Base-by-base conservation (phyloP, 1,140 invertebrate genomes). In the Mya arenaria region DNA sequence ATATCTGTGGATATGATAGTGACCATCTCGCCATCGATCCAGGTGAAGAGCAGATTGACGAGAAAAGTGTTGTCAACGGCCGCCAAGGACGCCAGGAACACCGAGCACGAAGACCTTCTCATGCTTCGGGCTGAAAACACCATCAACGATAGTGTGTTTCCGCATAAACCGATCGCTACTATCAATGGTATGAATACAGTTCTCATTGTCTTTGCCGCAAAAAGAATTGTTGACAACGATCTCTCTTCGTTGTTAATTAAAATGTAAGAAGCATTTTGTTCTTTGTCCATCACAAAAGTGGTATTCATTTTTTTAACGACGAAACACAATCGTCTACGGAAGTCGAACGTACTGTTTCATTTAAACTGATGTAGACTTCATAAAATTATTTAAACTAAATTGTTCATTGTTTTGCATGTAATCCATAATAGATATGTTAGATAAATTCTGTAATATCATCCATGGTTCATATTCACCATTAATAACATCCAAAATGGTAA, bases 41-140 rank as follows among this genome's bases (percentile, higher is more conserved):
- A 78, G 0, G 60, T 78, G 13, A 78, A 55, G 0, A 78, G 25
- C 4, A 78, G 30, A 37, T 48, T 36, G 4, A 78, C 4, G 17
- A 78, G 39, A 23, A 78, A 78, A 3, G 41, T 19, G 28, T 48
- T 65, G 36, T 78, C 74, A 5, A 66, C 74, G 15, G 66, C 10
- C 15, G 74, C 74, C n/a, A 78, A 48, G 1, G 74, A 60, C 0
- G 62, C 74, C 1, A 78, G 37, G 28, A 78, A 78, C 6, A 78
- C 74, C 0, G 74, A 78, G 39, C 74, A 62, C 0, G 74, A 52
- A 4, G 74, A 66, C 1, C 37, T 48, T 23, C 48, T 65, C 74
- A 78, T 78, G 28, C 74, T 78, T 25, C 58, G 34, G 2, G 74
- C 32, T 4, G 60, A 78, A 55, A 78, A 78, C 10, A 78, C 74